phyloP scores from a whole-genome alignment of 1,140 invertebrate genomes.

The Cotesia typhae region DNA sequence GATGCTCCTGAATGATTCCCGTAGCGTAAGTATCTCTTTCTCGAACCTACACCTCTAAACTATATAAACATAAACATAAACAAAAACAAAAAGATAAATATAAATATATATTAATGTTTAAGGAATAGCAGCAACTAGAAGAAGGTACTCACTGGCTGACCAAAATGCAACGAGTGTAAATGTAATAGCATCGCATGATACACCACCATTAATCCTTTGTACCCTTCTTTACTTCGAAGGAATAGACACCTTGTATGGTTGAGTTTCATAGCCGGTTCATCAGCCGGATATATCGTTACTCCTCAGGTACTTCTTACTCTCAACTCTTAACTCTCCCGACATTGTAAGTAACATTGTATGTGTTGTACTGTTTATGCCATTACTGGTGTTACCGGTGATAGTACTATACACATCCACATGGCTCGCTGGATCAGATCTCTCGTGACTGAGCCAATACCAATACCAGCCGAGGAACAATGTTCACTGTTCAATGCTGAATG shows the following conservation, averaged over 20 bases:
- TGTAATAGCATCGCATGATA: conserved; percentile 58
- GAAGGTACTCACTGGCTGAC: conserved; percentile 8
- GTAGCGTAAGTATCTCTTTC: too few relatives aligned
- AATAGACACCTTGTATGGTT: conserved; percentile 57
- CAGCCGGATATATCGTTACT: conserved; percentile 51
- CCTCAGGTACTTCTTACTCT: conserved; percentile 22
- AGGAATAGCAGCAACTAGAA: neutral
- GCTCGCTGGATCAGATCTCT: too few relatives aligned
- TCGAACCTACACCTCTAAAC: too few relatives aligned
- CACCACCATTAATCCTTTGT: conserved; percentile 54
- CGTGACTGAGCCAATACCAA: too few relatives aligned
- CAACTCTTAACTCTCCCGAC: neutral
- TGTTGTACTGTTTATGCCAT: neutral
- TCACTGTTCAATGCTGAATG: too few relatives aligned
- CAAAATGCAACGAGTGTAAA: conserved; percentile 37
- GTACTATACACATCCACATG: too few relatives aligned
- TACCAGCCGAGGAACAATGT: too few relatives aligned
- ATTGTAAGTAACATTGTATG: neutral
- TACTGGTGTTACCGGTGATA: neutral
- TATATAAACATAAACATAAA: too few relatives aligned
- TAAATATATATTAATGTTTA: conserved; percentile 8
- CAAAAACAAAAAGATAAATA: too few relatives aligned
- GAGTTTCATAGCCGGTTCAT: conserved; percentile 56
- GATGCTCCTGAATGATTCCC: too few relatives aligned
- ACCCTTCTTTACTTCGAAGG: conserved; percentile 54